Evolutionary conservation across 2,888 invertebrate genomes (phyloP).

Genomic region (Metallyticus violacea): DNA sequence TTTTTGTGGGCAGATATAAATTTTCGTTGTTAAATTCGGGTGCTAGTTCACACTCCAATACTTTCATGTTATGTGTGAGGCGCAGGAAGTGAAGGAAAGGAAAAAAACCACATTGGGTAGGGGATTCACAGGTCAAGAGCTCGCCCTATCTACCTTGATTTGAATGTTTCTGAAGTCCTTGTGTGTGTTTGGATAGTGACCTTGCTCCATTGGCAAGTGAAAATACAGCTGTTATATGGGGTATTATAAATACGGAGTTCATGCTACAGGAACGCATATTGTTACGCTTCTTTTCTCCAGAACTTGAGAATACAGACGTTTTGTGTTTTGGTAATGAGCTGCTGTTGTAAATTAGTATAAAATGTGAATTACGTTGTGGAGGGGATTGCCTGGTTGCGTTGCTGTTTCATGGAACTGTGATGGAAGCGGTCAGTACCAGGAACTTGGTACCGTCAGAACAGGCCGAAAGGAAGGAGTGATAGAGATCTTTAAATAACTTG

Average conservation of each 20-base stretch:
- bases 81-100: not conserved
- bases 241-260: too few relatives aligned
- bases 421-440: not conserved
- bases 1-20: too few relatives aligned
- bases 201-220: not conserved
- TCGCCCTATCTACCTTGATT: not conserved
- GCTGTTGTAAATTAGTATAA: not conserved
- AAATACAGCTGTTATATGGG: too few relatives aligned
- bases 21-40: too few relatives aligned
- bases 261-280: too few relatives aligned
- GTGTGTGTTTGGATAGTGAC: not conserved
- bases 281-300: too few relatives aligned
- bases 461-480: not conserved
- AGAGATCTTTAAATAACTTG: not conserved
- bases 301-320: too few relatives aligned
- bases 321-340: too few relatives aligned
- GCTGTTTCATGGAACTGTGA: not conserved
- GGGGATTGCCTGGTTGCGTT: not conserved
- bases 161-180: not conserved
- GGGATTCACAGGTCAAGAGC: not conserved
- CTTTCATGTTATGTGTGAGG: not conserved
- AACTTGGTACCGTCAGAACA: not conserved
- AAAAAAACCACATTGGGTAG: not conserved
- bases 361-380: not conserved
- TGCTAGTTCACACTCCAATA: too few relatives aligned